Evolutionary conservation across 2,113 vertebrate genomes (phyloP).

Genomic region (Nothoprocta pentlandii): DNA sequence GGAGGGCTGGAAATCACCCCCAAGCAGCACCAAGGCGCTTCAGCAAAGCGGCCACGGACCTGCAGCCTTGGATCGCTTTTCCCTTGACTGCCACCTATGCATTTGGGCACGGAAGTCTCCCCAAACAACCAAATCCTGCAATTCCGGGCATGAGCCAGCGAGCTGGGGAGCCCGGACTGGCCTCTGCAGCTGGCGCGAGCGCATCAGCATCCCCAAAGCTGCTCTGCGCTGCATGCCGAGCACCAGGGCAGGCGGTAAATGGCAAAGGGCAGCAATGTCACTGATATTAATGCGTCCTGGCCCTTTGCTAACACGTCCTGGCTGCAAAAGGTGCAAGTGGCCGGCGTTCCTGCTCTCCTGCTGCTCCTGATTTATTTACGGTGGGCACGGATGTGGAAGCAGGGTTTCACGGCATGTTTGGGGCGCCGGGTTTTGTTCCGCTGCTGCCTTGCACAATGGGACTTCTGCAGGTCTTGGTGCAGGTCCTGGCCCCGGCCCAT

Average conservation of each 20-base stretch:
- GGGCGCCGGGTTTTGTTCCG: neutral
- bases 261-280: neutral
- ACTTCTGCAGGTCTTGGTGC: neutral
- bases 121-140: neutral
- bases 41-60: too few relatives aligned
- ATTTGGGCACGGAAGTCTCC: neutral
- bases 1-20: neutral
- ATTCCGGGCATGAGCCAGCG: fast-evolving
- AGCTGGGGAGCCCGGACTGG: neutral
- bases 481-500: neutral
- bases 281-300: neutral
- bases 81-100: neutral
- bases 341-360: neutral
- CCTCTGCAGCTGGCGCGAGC: neutral
- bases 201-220: conserved; percentile 18
- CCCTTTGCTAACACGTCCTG: neutral
- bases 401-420: neutral
- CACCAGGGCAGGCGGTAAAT: conserved; percentile 55
- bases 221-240: conserved; percentile 14
- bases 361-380: neutral
- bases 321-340: too few relatives aligned
- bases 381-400: neutral
- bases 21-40: too few relatives aligned
- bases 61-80: neutral
- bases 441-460: neutral